Base-by-base conservation (phyloP, 1,140 invertebrate species). In the Diabrotica undecimpunctata region DNA sequence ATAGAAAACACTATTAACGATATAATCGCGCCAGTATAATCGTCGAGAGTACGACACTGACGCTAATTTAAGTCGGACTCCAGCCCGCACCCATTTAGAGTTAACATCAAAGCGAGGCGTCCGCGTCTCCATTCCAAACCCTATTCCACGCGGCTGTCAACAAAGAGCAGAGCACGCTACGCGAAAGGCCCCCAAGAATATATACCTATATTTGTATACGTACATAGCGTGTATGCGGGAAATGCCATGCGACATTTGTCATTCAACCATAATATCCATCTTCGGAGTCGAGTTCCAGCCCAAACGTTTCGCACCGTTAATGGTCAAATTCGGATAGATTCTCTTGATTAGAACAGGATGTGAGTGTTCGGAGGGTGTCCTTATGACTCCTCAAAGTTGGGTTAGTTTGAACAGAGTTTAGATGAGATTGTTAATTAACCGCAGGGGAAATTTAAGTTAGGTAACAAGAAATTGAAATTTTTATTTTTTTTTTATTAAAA, bases 261-360 rank as follows among this genome's bases (percentile, higher is more conserved):
- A 46, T 46, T n/a, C 41, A n/a, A 46, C 41, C 41, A 46, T 46
- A 46, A 46, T 46, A 46, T 46, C 41, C 41, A 46, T 46, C n/a
- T 46, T 46, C 41, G n/a, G n/a, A 46, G 8, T 8, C 8, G 8
- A 46, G 41, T 46, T 46, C 8, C 8, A 46, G n/a, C 6, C 3
- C 8, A 46, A 46, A 46, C n/a, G n/a, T n/a, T n/a, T n/a, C n/a
- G n/a, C n/a, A n/a, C 41, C 41, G 41, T 46, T 46, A 46, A 46
- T 46, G 41, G 41, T 46, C 41, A 46, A 6, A 46, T 46, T 5
- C 8, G 41, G 41, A 10, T 46, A 46, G 41, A 46, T 46, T n/a
- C 8, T 46, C 8, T 46, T 46, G 41, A 46, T 46, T 46, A 10
- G 41, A n/a, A 46, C 8, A 46, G 41, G 41, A 46, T n/a, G n/a